Conservation (phyloP, 2,797 vertebrate genomes). For the Peromyscus aztecus region DNA sequence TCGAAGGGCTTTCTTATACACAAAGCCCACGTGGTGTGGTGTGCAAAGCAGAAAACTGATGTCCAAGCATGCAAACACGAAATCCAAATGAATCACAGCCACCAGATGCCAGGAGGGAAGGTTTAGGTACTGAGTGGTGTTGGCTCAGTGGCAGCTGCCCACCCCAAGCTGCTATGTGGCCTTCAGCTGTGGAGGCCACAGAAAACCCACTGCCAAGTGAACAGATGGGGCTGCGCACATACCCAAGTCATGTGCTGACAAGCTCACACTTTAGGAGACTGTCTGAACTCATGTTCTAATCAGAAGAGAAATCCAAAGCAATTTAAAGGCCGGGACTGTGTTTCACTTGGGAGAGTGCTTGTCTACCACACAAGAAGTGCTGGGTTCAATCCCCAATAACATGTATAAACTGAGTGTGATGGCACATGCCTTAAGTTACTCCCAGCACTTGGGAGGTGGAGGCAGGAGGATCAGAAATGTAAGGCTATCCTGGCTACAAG, state of each 20-base stretch:
- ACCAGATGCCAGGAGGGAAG: not conserved
- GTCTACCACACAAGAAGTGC: not conserved
- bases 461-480: not conserved
- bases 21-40: fast-evolving
- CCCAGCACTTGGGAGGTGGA: not conserved
- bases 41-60: not conserved
- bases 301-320: not conserved
- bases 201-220: not conserved
- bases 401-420: not conserved
- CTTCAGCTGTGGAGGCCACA: not conserved
- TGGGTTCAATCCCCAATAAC: not conserved
- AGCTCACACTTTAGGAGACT: not conserved
- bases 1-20: not conserved
- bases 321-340: not conserved
- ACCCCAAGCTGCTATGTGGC: not conserved
- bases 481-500: not conserved
- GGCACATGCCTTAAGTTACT: not conserved
- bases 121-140: not conserved
- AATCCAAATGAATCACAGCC: not conserved
- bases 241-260: not conserved
- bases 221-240: not conserved
- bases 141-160: not conserved
- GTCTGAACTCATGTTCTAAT: not conserved
- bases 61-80: not conserved
- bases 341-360: not conserved